Evolutionary conservation across 1,140 invertebrate species (phyloP).

Genomic region (Pogonomyrmex barbatus): DNA sequence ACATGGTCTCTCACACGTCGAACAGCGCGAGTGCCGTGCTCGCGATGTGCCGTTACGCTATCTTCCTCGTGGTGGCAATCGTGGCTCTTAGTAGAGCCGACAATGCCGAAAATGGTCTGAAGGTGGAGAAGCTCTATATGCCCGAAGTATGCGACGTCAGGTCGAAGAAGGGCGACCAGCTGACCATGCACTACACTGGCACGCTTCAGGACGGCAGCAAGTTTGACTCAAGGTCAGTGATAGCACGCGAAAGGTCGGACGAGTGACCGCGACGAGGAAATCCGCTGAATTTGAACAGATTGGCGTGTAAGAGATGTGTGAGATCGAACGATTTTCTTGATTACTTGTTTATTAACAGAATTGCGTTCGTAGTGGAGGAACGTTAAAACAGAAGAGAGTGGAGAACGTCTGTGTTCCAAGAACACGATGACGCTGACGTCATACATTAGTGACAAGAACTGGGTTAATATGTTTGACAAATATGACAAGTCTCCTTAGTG

Average conservation of each 20-base stretch:
- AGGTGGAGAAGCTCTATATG: slow-evolving; percentile 92
- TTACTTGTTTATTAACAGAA: not conserved
- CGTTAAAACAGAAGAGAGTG: not conserved
- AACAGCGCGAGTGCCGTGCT: slow-evolving; percentile 66
- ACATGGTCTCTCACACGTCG: slow-evolving; percentile 58
- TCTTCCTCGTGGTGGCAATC: slow-evolving; percentile 57
- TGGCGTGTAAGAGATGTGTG: not conserved
- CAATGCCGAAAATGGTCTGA: slow-evolving; percentile 86
- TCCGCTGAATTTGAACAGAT: not conserved
- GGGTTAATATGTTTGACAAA: slow-evolving; percentile 1
- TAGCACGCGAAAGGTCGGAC: not conserved
- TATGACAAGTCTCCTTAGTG: not conserved
- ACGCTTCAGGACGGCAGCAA: slow-evolving; percentile 95
- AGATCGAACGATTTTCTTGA: not conserved
- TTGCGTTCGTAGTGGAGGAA: not conserved
- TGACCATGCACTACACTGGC: slow-evolving; percentile 97
- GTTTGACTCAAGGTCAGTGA: slow-evolving; percentile 96
- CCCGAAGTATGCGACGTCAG: slow-evolving; percentile 93
- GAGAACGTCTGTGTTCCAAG: not conserved
- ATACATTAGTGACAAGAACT: not conserved
- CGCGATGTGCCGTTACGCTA: slow-evolving; percentile 65
- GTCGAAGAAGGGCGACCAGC: slow-evolving; percentile 94
- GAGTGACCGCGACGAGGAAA: not conserved
- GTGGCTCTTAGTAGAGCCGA: slow-evolving; percentile 63
- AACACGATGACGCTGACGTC: slow-evolving; percentile 28